phyloP scores from a whole-genome alignment of 35 echinoderm and acorn worm genomes.

The Apostichopus japonicus region DNA sequence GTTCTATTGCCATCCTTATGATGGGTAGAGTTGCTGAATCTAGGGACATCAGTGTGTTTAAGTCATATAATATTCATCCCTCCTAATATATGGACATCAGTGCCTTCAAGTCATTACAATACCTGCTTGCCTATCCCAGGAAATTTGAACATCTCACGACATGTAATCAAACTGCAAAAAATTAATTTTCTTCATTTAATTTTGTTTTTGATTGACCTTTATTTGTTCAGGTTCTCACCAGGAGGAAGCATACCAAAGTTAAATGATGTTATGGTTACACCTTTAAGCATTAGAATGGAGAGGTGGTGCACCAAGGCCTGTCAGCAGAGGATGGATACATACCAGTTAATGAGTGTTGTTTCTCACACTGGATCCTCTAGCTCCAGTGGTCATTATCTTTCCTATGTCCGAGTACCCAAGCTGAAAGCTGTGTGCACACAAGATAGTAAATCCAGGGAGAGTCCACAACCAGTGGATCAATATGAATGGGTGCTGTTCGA shows the following conservation, averaged over 20 bases:
- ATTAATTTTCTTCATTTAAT: too few species aligned
- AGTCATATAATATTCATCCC: neutral
- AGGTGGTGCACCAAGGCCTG: slow-evolving; percentile 88
- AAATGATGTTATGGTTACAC: slow-evolving; percentile 82
- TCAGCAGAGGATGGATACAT: slow-evolving; percentile 53
- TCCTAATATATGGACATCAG: too few species aligned
- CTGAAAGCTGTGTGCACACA: neutral
- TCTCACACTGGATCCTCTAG: slow-evolving; percentile 92
- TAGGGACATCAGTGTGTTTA: too few species aligned
- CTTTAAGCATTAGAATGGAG: slow-evolving; percentile 64
- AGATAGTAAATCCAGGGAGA: neutral
- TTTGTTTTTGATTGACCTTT: neutral
- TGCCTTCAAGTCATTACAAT: too few species aligned
- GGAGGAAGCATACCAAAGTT: slow-evolving; percentile 88
- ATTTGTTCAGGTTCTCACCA: slow-evolving; percentile 73
- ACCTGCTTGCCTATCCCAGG: neutral
- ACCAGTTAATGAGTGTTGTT: slow-evolving; percentile 80
- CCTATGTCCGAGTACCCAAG: slow-evolving; percentile 75
- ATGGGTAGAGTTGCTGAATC: too few species aligned
- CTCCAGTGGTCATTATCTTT: slow-evolving; percentile 94
- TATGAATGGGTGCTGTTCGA: slow-evolving; percentile 79
- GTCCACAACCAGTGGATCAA: neutral
- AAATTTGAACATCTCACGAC: neutral
- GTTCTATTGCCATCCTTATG: too few species aligned
- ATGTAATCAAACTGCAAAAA: too few species aligned